A percentile compares a stretch with the other conserved stretches of the same genome.
phyloP scores from a whole-genome alignment of 2,888 invertebrate species.

The Scaptomyza parva region DNA sequence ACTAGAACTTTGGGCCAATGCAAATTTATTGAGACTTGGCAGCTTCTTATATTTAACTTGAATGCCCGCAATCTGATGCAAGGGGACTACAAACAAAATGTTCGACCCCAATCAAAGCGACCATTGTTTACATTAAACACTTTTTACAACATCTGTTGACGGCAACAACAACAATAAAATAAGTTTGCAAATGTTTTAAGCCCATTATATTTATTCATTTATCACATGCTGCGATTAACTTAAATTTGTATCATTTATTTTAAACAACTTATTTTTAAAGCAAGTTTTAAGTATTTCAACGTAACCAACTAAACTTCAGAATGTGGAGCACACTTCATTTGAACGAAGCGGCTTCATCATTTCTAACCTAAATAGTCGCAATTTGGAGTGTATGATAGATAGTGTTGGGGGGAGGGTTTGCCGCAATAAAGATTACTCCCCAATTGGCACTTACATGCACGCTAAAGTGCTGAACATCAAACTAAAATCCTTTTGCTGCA shows the following conservation, averaged over 20 bases:
- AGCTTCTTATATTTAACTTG: slow-evolving; percentile 20
- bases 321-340: slow-evolving; percentile 20
- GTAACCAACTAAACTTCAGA: background rate
- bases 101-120: slow-evolving; percentile 75
- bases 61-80: slow-evolving; percentile 40
- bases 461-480: slow-evolving; percentile 33
- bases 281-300: no score
- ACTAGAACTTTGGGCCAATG: slow-evolving; percentile 42
- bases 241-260: background rate
- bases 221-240: background rate
- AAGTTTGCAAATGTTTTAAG: background rate
- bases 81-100: slow-evolving; percentile 37
- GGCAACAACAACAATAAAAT: slow-evolving; percentile 12
- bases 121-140: slow-evolving; percentile 64
- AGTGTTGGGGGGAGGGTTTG: background rate
- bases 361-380: slow-evolving; percentile 3
- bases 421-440: slow-evolving; percentile 25
- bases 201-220: slow-evolving; percentile 12
- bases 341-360: slow-evolving; percentile 11
- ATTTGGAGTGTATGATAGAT: slow-evolving; percentile 4
- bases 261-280: no score
- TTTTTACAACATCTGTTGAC: slow-evolving; percentile 30
- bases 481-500: slow-evolving; percentile 52
- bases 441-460: slow-evolving; percentile 43
- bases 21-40: slow-evolving; percentile 52